Percentiles rank a stretch among this genome's conserved stretches.
phyloP scores from a whole-genome alignment of 1,140 invertebrate species.

The Harpegnathos saltator region DNA sequence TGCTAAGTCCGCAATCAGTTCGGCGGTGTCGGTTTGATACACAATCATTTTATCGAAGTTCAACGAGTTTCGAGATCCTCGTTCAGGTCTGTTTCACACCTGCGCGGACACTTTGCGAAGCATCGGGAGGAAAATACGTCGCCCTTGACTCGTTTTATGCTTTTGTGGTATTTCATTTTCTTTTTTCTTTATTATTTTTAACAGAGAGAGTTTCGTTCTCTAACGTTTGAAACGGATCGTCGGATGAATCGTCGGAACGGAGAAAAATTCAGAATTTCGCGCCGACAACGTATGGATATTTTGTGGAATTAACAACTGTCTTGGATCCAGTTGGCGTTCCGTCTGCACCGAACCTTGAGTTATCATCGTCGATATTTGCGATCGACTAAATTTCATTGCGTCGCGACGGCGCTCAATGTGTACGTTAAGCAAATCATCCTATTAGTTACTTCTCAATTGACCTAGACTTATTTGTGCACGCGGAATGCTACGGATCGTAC shows the following conservation, averaged over 20 bases:
- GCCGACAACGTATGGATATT: neutral
- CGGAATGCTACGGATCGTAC: constrained; percentile 12
- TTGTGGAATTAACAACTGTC: neutral
- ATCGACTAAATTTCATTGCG: constrained; percentile 51
- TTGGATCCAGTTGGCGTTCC: neutral
- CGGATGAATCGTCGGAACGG: neutral
- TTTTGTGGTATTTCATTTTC: neutral
- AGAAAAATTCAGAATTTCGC: neutral
- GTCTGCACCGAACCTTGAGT: neutral
- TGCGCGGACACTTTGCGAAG: neutral
- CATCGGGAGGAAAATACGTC: neutral
- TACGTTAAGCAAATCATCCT: constrained; percentile 58
- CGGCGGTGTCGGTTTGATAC: neutral
- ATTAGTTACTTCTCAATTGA: constrained; percentile 53
- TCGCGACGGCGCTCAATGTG: constrained; percentile 15
- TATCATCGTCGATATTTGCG: neutral
- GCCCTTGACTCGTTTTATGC: neutral
- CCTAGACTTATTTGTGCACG: constrained; percentile 49
- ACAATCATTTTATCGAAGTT: neutral
- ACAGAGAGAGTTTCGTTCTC: neutral
- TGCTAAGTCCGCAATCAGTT: neutral
- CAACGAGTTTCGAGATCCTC: neutral
- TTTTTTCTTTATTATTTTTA: too few relatives aligned
- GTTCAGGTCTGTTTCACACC: neutral
- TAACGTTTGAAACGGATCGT: neutral